Conservation (phyloP, 2,888 invertebrate genomes). For the Gari tellinella region DNA sequence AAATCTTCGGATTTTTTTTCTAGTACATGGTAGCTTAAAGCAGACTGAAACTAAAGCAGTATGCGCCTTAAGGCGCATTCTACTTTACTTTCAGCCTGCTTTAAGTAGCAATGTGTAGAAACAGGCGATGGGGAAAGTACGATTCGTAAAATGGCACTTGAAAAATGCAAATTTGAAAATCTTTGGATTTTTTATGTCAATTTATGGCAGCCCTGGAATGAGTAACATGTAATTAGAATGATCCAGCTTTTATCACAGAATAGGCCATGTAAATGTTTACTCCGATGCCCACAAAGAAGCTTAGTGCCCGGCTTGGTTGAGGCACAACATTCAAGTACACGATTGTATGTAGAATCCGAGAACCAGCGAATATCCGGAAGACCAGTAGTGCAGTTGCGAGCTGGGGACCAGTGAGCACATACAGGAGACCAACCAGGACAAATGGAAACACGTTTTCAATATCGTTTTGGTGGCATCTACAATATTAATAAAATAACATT, state of each 20-base stretch:
- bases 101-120: too few relatives aligned
- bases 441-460: constrained; percentile 90
- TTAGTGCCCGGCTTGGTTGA: constrained; percentile 87
- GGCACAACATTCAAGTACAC: constrained; percentile 88
- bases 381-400: constrained; percentile 86
- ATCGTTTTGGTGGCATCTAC: constrained; percentile 90
- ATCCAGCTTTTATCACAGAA: constrained; percentile 28
- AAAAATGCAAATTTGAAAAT: too few relatives aligned
- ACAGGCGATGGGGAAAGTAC: too few relatives aligned
- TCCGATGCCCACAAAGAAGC: constrained; percentile 84
- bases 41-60: too few relatives aligned
- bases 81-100: too few relatives aligned
- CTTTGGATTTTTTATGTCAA: too few relatives aligned
- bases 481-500: constrained; percentile 58
- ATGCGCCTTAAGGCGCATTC: too few relatives aligned
- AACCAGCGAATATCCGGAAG: constrained; percentile 87
- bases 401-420: constrained; percentile 87
- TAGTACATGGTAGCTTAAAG: too few relatives aligned
- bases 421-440: constrained; percentile 87
- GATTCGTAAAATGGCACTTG: too few relatives aligned
- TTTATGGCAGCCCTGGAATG: too few relatives aligned
- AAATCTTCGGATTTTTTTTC: too few relatives aligned
- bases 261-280: constrained; percentile 86
- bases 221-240: too few relatives aligned
- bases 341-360: constrained; percentile 88